Evolutionary conservation across 2,113 vertebrate species (phyloP).

Genomic region (Pantherophis guttatus): DNA sequence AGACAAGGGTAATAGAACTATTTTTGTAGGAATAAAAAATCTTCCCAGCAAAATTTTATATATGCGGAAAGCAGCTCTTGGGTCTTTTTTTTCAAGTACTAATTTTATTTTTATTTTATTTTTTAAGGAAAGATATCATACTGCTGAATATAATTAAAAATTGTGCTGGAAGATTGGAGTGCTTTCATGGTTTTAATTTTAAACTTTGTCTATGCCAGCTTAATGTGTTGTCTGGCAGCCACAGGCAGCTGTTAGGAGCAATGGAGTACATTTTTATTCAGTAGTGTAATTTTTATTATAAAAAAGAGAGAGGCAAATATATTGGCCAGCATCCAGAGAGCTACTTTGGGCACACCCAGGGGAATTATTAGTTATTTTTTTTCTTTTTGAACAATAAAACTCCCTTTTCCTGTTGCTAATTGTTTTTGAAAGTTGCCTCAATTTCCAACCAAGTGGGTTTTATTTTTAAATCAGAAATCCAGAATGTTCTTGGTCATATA

Average conservation of each 20-base stretch:
- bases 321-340: constrained; percentile 17
- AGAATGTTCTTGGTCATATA: background rate
- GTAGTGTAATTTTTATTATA: constrained; percentile 21
- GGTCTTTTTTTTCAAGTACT: background rate
- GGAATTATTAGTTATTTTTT: background rate
- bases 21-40: background rate
- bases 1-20: background rate
- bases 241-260: background rate
- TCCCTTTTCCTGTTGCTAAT: background rate
- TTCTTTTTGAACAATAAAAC: background rate
- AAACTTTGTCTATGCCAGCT: constrained; percentile 7
- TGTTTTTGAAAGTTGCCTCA: background rate
- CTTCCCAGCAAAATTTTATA: background rate
- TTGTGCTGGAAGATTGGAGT: constrained; percentile 1
- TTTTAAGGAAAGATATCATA: background rate
- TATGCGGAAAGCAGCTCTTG: background rate
- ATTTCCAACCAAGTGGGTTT: background rate
- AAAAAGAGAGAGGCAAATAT: constrained; percentile 3
- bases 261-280: constrained; percentile 9
- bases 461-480: background rate
- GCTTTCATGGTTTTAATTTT: constrained; percentile 21
- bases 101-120: background rate
- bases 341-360: background rate
- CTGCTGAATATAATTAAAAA: background rate
- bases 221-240: constrained; percentile 22